phyloP scores from a whole-genome alignment of 2,113 vertebrate species.

The Bostrychus sinensis region DNA sequence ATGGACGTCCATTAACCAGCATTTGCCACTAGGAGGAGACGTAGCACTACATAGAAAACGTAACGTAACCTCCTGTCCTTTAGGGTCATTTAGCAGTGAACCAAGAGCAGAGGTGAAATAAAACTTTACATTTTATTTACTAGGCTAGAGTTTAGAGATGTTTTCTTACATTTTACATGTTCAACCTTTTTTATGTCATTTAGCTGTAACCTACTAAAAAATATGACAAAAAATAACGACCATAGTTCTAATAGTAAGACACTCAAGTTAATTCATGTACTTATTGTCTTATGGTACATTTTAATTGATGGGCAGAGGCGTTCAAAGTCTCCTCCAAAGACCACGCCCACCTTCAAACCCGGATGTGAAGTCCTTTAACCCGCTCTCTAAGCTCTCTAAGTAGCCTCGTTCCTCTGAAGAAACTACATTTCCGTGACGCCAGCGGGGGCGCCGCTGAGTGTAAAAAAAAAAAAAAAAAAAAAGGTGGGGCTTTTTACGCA shows the following conservation, averaged over 20 bases:
- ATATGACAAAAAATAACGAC: too few relatives aligned
- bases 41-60: neutral
- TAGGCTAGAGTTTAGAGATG: too few relatives aligned
- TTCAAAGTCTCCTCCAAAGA: neutral
- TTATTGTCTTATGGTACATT: conserved; percentile 2
- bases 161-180: too few relatives aligned
- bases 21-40: neutral
- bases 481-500: conserved; percentile 60
- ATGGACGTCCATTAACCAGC: too few relatives aligned
- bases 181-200: too few relatives aligned
- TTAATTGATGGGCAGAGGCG: conserved; percentile 4
- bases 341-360: conserved; percentile 36
- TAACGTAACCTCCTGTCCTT: too few relatives aligned
- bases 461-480: neutral
- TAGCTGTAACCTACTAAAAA: too few relatives aligned
- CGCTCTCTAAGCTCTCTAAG: neutral
- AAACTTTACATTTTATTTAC: too few relatives aligned
- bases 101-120: too few relatives aligned
- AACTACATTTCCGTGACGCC: conserved; percentile 73
- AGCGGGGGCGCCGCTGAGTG: conserved; percentile 15
- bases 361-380: conserved; percentile 59
- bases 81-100: too few relatives aligned
- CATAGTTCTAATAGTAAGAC: too few relatives aligned
- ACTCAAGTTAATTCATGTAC: neutral
- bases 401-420: neutral